A percentile compares a stretch with the other conserved stretches of the same genome.
These are phyloP conservation scores for Thermophis baileyi DNA, from an alignment of 2,113 vertebrate genomes.

Conservation along the genomic window DNA sequence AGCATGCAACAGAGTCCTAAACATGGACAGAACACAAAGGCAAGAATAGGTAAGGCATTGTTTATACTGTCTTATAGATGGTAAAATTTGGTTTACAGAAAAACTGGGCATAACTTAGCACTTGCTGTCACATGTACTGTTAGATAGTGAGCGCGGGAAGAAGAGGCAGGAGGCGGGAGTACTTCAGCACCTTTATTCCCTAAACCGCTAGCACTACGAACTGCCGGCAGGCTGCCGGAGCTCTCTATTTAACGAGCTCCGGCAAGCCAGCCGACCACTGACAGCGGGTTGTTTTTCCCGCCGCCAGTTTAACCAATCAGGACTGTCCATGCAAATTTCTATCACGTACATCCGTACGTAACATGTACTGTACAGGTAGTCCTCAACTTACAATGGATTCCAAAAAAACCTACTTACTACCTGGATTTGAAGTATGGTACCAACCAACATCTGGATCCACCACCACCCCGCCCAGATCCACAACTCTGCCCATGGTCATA, in stretches of 20 bases:
- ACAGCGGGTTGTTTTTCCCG: too few relatives aligned
- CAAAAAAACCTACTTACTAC: background rate
- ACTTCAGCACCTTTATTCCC: too few relatives aligned
- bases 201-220: too few relatives aligned
- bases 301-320: too few relatives aligned
- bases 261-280: too few relatives aligned
- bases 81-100: background rate
- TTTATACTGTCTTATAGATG: background rate
- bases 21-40: background rate
- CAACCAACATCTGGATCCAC: background rate
- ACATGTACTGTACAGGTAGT: background rate
- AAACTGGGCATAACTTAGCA: background rate
- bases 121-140: background rate
- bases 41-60: background rate
- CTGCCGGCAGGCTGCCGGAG: too few relatives aligned
- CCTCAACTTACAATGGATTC: background rate
- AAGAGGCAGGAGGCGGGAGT: too few relatives aligned
- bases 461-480: background rate
- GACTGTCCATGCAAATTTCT: too few relatives aligned
- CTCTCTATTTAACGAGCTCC: too few relatives aligned
- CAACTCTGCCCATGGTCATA: background rate
- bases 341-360: too few relatives aligned
- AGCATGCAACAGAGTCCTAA: background rate
- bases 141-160: too few relatives aligned
- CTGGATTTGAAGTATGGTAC: background rate